phyloP scores from a whole-genome alignment of 2,888 invertebrate species.

The Macrosoma leucophasiata region DNA sequence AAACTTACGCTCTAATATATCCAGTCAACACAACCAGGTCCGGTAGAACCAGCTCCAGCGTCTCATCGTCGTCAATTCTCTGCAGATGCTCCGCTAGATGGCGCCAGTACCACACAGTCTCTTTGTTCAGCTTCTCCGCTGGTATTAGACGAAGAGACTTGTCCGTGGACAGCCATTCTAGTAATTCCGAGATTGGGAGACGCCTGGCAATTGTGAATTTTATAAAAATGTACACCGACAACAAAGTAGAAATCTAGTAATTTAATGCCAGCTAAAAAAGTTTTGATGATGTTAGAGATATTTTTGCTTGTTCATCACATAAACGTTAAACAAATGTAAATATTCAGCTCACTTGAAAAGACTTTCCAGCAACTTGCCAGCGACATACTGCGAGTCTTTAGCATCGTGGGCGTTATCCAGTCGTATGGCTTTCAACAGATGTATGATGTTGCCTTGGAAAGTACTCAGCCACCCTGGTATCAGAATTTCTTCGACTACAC shows the following conservation, averaged over 20 bases:
- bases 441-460: constrained; percentile 81
- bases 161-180: constrained; percentile 70
- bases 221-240: too few species aligned
- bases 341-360: constrained; percentile 55
- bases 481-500: constrained; percentile 72
- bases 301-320: too few species aligned
- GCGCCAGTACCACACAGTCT: constrained; percentile 72
- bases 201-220: constrained; percentile 38
- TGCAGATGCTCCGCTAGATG: constrained; percentile 65
- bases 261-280: too few species aligned
- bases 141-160: constrained; percentile 55
- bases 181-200: constrained; percentile 59
- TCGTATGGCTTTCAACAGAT: constrained; percentile 84
- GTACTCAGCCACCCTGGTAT: constrained; percentile 85
- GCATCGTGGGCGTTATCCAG: constrained; percentile 77
- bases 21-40: constrained; percentile 83
- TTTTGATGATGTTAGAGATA: too few species aligned
- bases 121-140: constrained; percentile 63
- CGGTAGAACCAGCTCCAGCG: constrained; percentile 79
- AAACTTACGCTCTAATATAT: constrained; percentile 82
- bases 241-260: too few species aligned
- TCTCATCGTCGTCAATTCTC: constrained; percentile 68
- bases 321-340: too few species aligned
- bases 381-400: constrained; percentile 68
- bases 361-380: constrained; percentile 64